phyloP scores from a whole-genome alignment of 2,888 invertebrate genomes.

The Lampropteryx suffumata region DNA sequence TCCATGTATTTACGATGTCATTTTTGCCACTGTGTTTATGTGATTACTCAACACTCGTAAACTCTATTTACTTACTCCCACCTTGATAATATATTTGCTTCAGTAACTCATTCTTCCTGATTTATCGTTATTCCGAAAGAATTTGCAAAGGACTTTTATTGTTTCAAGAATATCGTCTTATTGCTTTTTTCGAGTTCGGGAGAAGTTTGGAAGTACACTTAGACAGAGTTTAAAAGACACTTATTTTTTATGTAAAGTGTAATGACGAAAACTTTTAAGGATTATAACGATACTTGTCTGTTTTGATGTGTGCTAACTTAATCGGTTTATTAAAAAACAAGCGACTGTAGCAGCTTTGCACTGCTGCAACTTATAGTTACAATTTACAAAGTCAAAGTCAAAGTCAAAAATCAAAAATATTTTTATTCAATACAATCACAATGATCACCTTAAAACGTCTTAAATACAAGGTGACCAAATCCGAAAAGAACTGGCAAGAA shows the following conservation, averaged over 20 bases:
- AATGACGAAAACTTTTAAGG: constrained; percentile 14
- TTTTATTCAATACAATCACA: too few species aligned
- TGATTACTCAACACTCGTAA: constrained; percentile 57
- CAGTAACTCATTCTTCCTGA: constrained; percentile 18
- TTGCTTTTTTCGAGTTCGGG: constrained; percentile 14
- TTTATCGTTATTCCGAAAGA: constrained; percentile 18
- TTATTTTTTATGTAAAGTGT: constrained; percentile 13
- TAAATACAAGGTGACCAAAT: too few species aligned
- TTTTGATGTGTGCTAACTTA: background rate
- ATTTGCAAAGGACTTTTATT: constrained; percentile 17
- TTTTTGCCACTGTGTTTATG: constrained; percentile 59
- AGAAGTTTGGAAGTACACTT: constrained; percentile 17
- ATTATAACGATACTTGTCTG: constrained; percentile 1
- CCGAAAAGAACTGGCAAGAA: too few species aligned
- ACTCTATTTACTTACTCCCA: constrained; percentile 44
- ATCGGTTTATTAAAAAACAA: too few species aligned
- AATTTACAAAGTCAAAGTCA: too few species aligned
- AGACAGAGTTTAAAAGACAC: constrained; percentile 9
- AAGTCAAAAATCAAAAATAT: too few species aligned
- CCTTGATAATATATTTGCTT: constrained; percentile 32
- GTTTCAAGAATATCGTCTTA: constrained; percentile 17
- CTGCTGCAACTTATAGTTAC: too few species aligned
- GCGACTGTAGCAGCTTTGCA: too few species aligned
- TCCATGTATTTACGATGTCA: constrained; percentile 54
- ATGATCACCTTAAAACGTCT: too few species aligned